Percentiles rank a stretch among this genome's conserved stretches.
Conservation (phyloP, 2,888 invertebrate genomes). For the Patella depressa region DNA sequence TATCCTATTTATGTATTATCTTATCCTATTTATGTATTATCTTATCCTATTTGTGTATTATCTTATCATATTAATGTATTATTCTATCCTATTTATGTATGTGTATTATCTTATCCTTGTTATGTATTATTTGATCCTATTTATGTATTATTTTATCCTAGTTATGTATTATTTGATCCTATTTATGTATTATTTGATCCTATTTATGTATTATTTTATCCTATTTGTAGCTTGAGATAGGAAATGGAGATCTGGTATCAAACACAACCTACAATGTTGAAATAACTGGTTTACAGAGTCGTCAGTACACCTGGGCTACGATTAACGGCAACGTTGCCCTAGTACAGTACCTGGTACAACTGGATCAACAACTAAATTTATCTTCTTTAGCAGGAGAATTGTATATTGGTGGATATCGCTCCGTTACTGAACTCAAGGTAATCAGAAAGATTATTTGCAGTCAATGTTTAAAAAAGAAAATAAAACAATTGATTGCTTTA, state of each 20-base stretch:
- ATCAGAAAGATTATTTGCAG: not conserved
- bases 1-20: too few relatives aligned
- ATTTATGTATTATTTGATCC: too few relatives aligned
- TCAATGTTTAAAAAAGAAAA: not conserved
- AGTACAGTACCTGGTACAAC: constrained; percentile 41
- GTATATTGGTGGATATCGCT: constrained; percentile 43
- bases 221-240: constrained; percentile 38
- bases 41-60: too few relatives aligned
- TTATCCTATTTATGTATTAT: too few relatives aligned
- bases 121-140: too few relatives aligned
- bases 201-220: not conserved
- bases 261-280: constrained; percentile 36
- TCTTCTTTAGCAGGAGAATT: constrained; percentile 29
- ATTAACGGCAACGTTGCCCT: constrained; percentile 34
- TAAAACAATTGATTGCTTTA: too few relatives aligned
- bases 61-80: too few relatives aligned
- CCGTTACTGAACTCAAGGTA: constrained; percentile 40
- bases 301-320: constrained; percentile 34
- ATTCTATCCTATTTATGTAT: too few relatives aligned
- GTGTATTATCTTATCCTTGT: too few relatives aligned
- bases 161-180: too few relatives aligned
- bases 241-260: constrained; percentile 34
- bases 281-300: constrained; percentile 27
- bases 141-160: too few relatives aligned
- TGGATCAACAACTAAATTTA: constrained; percentile 33